Base-by-base conservation (phyloP, 1,140 invertebrate genomes). In the Sycobia sp. region DNA sequence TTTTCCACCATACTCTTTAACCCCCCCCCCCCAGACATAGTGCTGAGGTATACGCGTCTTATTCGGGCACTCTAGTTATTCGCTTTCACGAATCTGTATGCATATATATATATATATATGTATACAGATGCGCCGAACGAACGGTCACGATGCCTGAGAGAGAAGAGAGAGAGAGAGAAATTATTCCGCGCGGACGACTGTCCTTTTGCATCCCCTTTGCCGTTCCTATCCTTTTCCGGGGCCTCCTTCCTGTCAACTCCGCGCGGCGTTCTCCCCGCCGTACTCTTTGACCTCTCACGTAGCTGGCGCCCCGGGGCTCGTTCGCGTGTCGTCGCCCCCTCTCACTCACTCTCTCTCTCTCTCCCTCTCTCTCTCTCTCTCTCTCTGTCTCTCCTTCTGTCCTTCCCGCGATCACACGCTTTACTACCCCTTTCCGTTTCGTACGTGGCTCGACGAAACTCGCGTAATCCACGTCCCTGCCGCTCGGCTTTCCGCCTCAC, bases 131-230 rank as follows among this genome's bases (percentile, higher is more conserved):
- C n/a, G n/a, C n/a, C n/a, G n/a, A n/a, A n/a, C n/a, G n/a, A n/a
- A n/a, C n/a, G n/a, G n/a, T n/a, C n/a, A n/a, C n/a, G n/a, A n/a
- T n/a, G n/a, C n/a, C n/a, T n/a, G n/a, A n/a, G n/a, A n/a, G n/a
- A n/a, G n/a, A n/a, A n/a, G n/a, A n/a, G n/a, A n/a, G n/a, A n/a
- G n/a, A n/a, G n/a, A n/a, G 65, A 39, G 49, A 51, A 58, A 43
- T 66, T 62, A 57, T 54, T 58, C 60, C 38, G 43, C 29, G 14
- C 39, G 22, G 29, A 8, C 41, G 18, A 47, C 16, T 39, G 56
- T 67, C 29, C 22, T 39, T n/a, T 49, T 36, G 13, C 29, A 47
- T 39, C 57, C n/a, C n/a, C n/a, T n/a, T n/a, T n/a, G n/a, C n/a
- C 36, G 43, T 53, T 39, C 50, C 23, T n/a, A n/a, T n/a, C n/a